Evolutionary conservation across 1,140 invertebrate genomes (phyloP).

Genomic region (Dendroctonus ponderosae): DNA sequence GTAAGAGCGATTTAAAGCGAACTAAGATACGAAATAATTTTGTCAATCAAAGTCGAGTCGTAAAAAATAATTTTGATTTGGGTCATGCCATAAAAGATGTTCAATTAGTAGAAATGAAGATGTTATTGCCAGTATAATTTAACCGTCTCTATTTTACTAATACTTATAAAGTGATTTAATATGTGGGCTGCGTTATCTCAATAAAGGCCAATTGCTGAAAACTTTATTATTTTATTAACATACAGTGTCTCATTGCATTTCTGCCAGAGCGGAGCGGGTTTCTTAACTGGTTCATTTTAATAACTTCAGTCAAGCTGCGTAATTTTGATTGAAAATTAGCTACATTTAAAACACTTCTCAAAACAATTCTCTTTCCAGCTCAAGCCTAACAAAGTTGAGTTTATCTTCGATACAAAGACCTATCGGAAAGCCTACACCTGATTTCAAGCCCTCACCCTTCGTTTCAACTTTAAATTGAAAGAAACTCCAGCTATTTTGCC

Average conservation of each 20-base stretch:
- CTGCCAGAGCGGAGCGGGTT: background rate
- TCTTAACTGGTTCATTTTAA: conserved; percentile 1
- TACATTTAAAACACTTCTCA: too few species aligned
- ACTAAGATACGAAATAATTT: too few species aligned
- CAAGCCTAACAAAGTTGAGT: too few species aligned
- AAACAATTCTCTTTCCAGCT: too few species aligned
- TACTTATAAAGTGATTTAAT: conserved; percentile 30
- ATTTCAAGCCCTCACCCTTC: too few species aligned
- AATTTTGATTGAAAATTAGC: too few species aligned
- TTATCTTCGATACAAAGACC: too few species aligned
- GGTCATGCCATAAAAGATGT: conserved; percentile 14
- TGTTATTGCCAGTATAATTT: conserved; percentile 28
- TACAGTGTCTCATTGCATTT: conserved; percentile 1
- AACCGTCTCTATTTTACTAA: conserved; percentile 26
- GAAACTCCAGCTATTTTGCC: too few species aligned
- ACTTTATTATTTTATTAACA: conserved; percentile 25
- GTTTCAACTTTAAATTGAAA: too few species aligned
- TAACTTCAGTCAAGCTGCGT: background rate
- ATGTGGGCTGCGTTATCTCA: conserved; percentile 29
- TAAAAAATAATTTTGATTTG: conserved; percentile 1
- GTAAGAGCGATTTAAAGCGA: too few species aligned
- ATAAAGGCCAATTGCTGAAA: conserved; percentile 28
- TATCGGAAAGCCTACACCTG: too few species aligned
- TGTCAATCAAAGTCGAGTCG: too few species aligned
- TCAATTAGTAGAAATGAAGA: conserved; percentile 27